phyloP scores from a whole-genome alignment of 2,113 vertebrate species.

The Sterrhoptilus dennistouni region DNA sequence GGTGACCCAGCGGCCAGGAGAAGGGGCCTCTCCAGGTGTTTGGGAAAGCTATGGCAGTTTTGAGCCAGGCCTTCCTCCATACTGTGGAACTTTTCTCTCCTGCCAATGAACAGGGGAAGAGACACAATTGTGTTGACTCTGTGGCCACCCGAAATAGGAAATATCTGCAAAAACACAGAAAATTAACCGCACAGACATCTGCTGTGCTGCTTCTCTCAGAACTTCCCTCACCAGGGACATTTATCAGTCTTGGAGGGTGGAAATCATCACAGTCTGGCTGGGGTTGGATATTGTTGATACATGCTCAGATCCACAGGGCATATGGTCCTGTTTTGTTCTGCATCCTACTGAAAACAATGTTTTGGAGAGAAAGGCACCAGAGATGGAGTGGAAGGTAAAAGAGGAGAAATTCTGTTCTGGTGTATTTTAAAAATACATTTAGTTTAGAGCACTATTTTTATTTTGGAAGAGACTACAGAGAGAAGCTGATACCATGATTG shows the following conservation, averaged over 20 bases:
- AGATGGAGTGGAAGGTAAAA: background rate
- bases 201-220: background rate
- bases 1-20: rapidly evolving
- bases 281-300: background rate
- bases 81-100: rapidly evolving
- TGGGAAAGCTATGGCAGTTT: background rate
- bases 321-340: background rate
- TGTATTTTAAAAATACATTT: background rate
- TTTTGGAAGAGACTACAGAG: background rate
- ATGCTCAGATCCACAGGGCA: background rate
- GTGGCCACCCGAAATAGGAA: background rate
- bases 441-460: rapidly evolving
- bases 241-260: background rate
- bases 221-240: background rate
- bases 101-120: background rate
- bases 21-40: background rate
- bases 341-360: background rate
- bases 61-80: background rate
- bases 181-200: background rate
- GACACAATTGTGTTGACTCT: background rate
- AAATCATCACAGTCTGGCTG: rapidly evolving
- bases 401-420: background rate
- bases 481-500: background rate
- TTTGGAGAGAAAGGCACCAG: background rate
- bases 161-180: background rate